phyloP scores from a whole-genome alignment of 1,140 invertebrate genomes.

The Hylyphantes graminicola region DNA sequence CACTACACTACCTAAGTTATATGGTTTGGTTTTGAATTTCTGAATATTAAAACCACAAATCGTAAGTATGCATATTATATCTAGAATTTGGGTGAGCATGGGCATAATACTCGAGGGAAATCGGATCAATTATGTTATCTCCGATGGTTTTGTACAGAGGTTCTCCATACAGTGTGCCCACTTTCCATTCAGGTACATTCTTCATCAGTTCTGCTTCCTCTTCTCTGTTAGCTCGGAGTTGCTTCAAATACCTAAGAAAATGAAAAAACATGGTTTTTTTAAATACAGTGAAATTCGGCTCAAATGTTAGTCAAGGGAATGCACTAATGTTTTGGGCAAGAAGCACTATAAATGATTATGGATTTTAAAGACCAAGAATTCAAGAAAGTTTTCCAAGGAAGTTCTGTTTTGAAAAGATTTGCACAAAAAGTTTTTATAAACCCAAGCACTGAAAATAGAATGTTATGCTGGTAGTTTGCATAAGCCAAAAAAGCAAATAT shows the following conservation, averaged over 20 bases:
- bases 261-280: not conserved
- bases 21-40: not conserved
- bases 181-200: constrained; percentile 86
- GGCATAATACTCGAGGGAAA: constrained; percentile 77
- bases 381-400: no score
- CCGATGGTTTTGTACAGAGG: constrained; percentile 77
- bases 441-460: no score
- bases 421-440: no score
- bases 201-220: constrained; percentile 88
- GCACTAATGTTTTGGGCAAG: no score
- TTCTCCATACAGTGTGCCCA: constrained; percentile 87
- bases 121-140: constrained; percentile 72
- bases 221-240: constrained; percentile 82
- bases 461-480: no score
- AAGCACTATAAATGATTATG: no score
- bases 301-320: no score
- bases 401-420: no score
- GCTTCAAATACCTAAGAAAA: constrained; percentile 76
- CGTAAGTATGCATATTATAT: constrained; percentile 17
- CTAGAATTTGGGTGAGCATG: constrained; percentile 61
- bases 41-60: constrained; percentile 34
- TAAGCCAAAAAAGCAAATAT: no score
- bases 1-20: not conserved
- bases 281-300: not conserved
- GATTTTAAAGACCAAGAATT: no score